Evolutionary conservation across 1,140 invertebrate species (phyloP).

Genomic region (Anagrus nilaparvatae): DNA sequence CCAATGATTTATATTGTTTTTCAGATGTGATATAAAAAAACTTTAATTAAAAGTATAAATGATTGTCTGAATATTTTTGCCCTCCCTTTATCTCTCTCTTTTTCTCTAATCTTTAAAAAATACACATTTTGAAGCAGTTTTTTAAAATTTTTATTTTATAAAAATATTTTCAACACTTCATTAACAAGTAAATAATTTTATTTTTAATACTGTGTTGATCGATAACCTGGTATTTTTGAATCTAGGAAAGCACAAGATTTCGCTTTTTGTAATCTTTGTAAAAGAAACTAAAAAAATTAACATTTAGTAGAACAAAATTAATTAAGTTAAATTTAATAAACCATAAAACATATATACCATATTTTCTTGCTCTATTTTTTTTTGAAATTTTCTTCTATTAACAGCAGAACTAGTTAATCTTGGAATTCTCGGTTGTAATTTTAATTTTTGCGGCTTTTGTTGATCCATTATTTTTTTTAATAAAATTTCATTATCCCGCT

Average conservation of each 20-base stretch:
- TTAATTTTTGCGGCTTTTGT: constrained; percentile 22
- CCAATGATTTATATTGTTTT: no score
- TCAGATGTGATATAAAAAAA: no score
- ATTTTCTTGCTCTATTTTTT: constrained; percentile 32
- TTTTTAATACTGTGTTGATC: constrained; percentile 22
- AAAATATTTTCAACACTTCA: not conserved
- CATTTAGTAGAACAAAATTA: not conserved
- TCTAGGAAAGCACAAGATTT: constrained; percentile 25
- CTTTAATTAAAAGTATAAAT: no score
- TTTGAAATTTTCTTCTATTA: constrained; percentile 31
- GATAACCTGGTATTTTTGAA: constrained; percentile 19
- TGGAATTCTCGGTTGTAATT: constrained; percentile 3
- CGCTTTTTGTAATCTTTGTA: constrained; percentile 26
- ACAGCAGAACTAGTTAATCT: constrained; percentile 29
- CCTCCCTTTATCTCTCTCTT: not conserved
- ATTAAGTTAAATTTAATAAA: not conserved
- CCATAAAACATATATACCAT: constrained; percentile 19
- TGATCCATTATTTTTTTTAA: constrained; percentile 38
- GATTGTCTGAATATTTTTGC: no score
- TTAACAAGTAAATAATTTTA: no score
- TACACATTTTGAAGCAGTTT: not conserved
- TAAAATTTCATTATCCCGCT: constrained; percentile 39
- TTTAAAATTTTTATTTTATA: not conserved
- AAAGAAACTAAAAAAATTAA: constrained; percentile 23
- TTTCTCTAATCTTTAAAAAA: constrained; percentile 1